These are phyloP conservation scores for Drosophila santomea DNA, from an alignment of 1,140 invertebrate species.

Conservation along the genomic window DNA sequence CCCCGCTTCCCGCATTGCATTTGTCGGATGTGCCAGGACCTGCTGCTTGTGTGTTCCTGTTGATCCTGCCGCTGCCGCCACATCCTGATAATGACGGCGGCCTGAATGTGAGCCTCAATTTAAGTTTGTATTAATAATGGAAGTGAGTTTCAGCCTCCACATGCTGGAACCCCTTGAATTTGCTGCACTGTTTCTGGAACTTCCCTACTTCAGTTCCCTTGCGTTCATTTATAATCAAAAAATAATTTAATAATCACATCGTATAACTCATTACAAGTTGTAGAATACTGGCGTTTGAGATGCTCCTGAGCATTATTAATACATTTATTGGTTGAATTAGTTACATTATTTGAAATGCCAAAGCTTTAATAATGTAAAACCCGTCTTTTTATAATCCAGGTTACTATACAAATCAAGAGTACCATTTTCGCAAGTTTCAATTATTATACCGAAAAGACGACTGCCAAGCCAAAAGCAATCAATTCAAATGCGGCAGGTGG, in stretches of 20 bases:
- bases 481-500: slow-evolving; percentile 29
- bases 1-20: slow-evolving; percentile 59
- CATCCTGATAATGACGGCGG: slow-evolving; percentile 61
- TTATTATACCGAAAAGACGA: slow-evolving; percentile 23
- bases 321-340: too few species aligned
- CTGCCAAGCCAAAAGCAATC: slow-evolving; percentile 34
- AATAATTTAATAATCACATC: background rate
- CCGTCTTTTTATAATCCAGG: background rate
- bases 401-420: background rate
- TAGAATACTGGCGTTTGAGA: background rate
- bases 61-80: slow-evolving; percentile 44
- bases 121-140: slow-evolving; percentile 47
- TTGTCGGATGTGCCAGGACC: slow-evolving; percentile 65
- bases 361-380: too few species aligned
- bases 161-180: background rate
- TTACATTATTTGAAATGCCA: too few species aligned
- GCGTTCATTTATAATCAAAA: background rate
- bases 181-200: background rate
- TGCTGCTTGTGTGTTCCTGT: slow-evolving; percentile 21
- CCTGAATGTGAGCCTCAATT: slow-evolving; percentile 38
- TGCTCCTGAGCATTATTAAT: background rate
- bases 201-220: background rate
- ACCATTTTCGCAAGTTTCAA: slow-evolving; percentile 1
- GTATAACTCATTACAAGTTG: background rate
- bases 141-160: slow-evolving; percentile 33